These are phyloP conservation scores for Sphecodes monilicornis DNA, from an alignment of 2,888 invertebrate species.

Conservation along the genomic window DNA sequence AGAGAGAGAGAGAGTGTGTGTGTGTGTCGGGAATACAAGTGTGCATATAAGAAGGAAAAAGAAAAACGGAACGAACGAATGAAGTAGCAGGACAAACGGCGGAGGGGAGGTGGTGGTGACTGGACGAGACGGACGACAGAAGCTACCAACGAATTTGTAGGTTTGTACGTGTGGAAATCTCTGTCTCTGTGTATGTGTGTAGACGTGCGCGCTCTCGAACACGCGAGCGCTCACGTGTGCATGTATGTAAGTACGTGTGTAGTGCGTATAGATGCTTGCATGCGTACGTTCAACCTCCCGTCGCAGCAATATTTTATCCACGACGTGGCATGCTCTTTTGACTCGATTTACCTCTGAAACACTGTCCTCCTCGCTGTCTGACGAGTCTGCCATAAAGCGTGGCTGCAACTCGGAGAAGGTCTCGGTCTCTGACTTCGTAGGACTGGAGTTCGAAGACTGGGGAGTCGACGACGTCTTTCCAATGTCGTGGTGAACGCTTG, in stretches of 20 bases:
- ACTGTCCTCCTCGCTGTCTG: constrained; percentile 98
- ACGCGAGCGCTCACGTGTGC: neutral
- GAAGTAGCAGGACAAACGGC: constrained; percentile 7
- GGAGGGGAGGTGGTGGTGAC: constrained; percentile 39
- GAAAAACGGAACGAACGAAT: constrained; percentile 26
- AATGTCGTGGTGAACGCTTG: constrained; percentile 87
- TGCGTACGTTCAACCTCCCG: constrained; percentile 49
- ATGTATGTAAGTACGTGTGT: neutral
- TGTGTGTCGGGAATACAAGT: neutral
- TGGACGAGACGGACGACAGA: constrained; percentile 44
- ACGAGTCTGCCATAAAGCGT: constrained; percentile 96
- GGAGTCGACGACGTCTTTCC: constrained; percentile 88
- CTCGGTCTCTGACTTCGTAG: constrained; percentile 92
- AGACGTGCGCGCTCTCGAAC: neutral
- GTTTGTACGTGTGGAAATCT: constrained; percentile 37
- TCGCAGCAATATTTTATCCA: constrained; percentile 50
- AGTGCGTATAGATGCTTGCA: constrained; percentile 41
- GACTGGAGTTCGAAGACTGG: constrained; percentile 93
- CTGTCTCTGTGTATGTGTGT: constrained; percentile 24
- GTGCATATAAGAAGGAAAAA: constrained; percentile 19
- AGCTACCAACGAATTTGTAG: constrained; percentile 38
- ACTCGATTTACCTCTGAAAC: constrained; percentile 94
- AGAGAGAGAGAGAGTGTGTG: neutral
- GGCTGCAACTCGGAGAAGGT: constrained; percentile 93
- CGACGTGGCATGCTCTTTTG: constrained; percentile 53